Conservation (phyloP, 53 echinoderm and acorn worm genomes). For the Echinarachnius parma region DNA sequence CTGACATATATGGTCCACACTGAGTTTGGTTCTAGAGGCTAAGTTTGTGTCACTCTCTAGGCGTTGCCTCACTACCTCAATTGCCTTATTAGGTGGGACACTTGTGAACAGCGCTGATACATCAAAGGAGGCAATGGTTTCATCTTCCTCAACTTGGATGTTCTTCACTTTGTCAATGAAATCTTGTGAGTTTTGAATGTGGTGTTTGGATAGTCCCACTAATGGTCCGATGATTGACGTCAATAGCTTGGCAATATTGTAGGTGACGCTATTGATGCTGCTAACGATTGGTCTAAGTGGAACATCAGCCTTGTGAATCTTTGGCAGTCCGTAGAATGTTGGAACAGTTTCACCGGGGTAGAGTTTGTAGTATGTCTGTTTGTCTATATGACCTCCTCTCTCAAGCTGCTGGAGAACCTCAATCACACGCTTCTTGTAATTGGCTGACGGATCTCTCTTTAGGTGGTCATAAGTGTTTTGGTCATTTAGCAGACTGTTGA, state of each 20-base stretch:
- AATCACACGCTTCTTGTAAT: constrained; percentile 20
- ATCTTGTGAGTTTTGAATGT: constrained; percentile 35
- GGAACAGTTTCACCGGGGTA: constrained; percentile 15
- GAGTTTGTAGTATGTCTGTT: constrained; percentile 13
- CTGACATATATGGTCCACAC: constrained; percentile 3
- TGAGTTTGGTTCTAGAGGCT: constrained; percentile 3
- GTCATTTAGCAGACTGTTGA: too few relatives aligned
- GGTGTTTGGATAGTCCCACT: constrained; percentile 38
- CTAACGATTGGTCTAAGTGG: constrained; percentile 50
- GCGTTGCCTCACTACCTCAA: constrained; percentile 12
- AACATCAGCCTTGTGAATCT: constrained; percentile 47
- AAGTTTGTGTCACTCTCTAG: neutral
- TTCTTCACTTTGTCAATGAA: constrained; percentile 34
- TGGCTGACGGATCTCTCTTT: constrained; percentile 18
- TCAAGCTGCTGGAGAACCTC: constrained; percentile 22
- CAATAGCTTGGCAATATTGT: constrained; percentile 52
- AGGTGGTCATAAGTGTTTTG: constrained; percentile 22
- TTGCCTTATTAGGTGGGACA: constrained; percentile 30
- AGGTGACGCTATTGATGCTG: constrained; percentile 48
- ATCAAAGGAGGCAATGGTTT: constrained; percentile 40
- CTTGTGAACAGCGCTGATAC: constrained; percentile 54
- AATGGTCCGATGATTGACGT: constrained; percentile 44
- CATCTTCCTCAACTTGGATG: constrained; percentile 20
- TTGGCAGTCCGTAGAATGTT: constrained; percentile 11
- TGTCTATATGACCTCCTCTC: constrained; percentile 17